Percentiles rank a stretch among this genome's conserved stretches.
Conservation (phyloP, 2,113 vertebrate species). For the Nothobranchius kuhntae region DNA sequence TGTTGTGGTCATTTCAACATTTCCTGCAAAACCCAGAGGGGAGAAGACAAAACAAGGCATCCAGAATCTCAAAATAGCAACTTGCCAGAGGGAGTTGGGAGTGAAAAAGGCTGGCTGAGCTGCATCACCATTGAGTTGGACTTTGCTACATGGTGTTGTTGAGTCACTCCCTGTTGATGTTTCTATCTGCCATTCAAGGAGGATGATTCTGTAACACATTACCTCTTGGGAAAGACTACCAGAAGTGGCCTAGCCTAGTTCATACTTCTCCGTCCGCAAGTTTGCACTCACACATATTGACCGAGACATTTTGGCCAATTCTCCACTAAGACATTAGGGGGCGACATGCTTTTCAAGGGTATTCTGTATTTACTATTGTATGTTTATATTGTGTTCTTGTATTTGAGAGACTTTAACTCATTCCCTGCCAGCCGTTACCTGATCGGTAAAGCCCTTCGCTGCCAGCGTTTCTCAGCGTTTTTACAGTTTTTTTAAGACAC, state of each 20-base stretch:
- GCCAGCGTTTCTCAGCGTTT: too few relatives aligned
- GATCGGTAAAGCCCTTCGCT: too few relatives aligned
- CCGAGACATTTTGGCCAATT: too few relatives aligned
- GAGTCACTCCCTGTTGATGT: constrained; percentile 64
- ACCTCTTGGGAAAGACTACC: constrained; percentile 54
- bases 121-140: constrained; percentile 37
- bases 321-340: too few relatives aligned
- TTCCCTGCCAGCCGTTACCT: too few relatives aligned
- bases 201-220: constrained; percentile 61
- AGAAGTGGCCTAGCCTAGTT: constrained; percentile 39
- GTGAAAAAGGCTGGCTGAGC: constrained; percentile 38
- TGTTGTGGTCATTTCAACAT: constrained; percentile 54
- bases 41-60: constrained; percentile 60
- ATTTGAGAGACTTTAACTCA: too few relatives aligned
- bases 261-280: too few relatives aligned
- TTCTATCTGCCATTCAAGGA: constrained; percentile 45
- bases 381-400: too few relatives aligned
- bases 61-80: constrained; percentile 68
- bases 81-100: constrained; percentile 62
- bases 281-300: too few relatives aligned
- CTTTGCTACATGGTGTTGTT: constrained; percentile 43
- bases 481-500: too few relatives aligned
- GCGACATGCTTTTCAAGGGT: too few relatives aligned
- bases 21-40: constrained; percentile 47
- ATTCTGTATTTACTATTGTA: too few relatives aligned